Evolutionary conservation across 2,797 vertebrate genomes (phyloP), one percentile per base, ranked within the genome.

Genomic region (Notolabrus celidotus): DNA sequence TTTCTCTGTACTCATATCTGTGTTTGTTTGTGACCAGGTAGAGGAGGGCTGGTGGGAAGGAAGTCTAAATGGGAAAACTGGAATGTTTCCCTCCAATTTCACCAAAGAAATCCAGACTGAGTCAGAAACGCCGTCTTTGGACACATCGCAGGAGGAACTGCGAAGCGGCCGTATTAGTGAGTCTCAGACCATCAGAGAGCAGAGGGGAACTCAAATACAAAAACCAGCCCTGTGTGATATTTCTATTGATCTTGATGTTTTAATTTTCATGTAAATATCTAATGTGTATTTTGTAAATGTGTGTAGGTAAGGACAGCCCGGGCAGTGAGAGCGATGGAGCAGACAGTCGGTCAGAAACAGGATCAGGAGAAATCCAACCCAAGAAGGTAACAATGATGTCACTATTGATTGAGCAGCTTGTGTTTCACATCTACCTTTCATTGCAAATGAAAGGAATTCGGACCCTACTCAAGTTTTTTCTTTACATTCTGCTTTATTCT

Each of bases 41-140:
- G 98, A 99, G 84, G 98, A 99, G 85, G 98, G 98, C 82, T 99
- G 98, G 97, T 99, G 96, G 97, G 97, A 99, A 91, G 98, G 98
- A 7, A 43, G 93, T 71, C 95, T 99, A 11, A 95, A 97, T 53
- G 98, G 98, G 11, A 98, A 96, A 84, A 94, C 93, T 15, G 98
- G 98, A 55, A 98, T 99, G 96, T 99, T 99, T 89, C 98, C 98
- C 79, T 99, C 97, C 74, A 99, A 99, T 82, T 99, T 99, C 94
- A 98, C 98, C 90, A 98, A 95, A 92, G 96, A 97, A 41, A 61
- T 98, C 60, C 89, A 88, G 17, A 55, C 67, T 0, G 96, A 97
- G 3, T 95, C 96, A 15, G 96, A 97, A 63, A 69, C 88, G 14
- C 87, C 94, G 70, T 88, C 94, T 51, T 79, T 68, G 29, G 85